These are phyloP conservation scores for Catocala sponsa DNA, from an alignment of 2,888 invertebrate genomes.

Conservation along the genomic window DNA sequence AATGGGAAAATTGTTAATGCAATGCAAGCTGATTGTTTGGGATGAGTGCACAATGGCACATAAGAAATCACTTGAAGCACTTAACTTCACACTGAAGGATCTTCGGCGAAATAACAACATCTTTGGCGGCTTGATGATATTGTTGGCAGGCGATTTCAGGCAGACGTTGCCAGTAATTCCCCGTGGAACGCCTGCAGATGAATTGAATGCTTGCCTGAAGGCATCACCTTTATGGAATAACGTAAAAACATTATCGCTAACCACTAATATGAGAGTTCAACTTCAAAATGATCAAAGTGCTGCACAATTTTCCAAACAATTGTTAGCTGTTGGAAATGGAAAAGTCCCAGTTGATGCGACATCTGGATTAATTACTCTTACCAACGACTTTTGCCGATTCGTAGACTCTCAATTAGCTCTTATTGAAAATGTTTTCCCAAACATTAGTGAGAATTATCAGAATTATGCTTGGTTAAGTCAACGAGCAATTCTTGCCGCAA, in stretches of 20 bases:
- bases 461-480: conserved; percentile 12
- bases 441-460: conserved; percentile 11
- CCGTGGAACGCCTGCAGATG: conserved; percentile 42
- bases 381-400: conserved; percentile 29
- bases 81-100: conserved; percentile 40
- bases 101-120: conserved; percentile 33
- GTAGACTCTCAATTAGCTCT: conserved; percentile 16
- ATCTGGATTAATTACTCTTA: conserved; percentile 25
- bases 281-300: conserved; percentile 43
- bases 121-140: conserved; percentile 27
- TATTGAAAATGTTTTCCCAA: conserved; percentile 13
- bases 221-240: conserved; percentile 44
- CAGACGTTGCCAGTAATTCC: conserved; percentile 33
- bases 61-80: conserved; percentile 24
- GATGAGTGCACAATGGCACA: conserved; percentile 37
- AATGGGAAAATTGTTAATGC: conserved; percentile 38
- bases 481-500: conserved; percentile 19
- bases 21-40: conserved; percentile 14
- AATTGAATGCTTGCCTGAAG: conserved; percentile 48
- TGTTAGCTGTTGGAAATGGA: conserved; percentile 32
- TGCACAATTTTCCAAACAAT: conserved; percentile 42
- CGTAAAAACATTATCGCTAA: conserved; percentile 36
- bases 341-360: conserved; percentile 21
- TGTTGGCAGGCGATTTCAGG: conserved; percentile 20
- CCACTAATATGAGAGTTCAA: conserved; percentile 37